Percentiles rank a stretch among this genome's conserved stretches.
These are phyloP conservation scores for Phragmatobia fuliginosa DNA, from an alignment of 2,888 invertebrate species.

Conservation along the genomic window DNA sequence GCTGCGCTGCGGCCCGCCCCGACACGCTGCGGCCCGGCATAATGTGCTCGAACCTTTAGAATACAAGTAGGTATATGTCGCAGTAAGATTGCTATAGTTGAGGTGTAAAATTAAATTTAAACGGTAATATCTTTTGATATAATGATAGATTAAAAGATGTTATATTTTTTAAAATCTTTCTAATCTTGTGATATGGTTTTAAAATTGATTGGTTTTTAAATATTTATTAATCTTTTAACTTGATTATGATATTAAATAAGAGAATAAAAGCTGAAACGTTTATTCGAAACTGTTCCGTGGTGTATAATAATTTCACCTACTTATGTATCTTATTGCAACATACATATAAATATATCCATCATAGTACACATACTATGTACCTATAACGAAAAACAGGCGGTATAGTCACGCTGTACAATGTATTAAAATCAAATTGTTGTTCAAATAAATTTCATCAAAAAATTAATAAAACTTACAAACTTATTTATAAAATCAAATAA, in stretches of 20 bases:
- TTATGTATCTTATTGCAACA: not conserved
- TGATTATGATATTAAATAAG: too few relatives aligned
- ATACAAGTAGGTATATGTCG: not conserved
- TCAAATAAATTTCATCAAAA: constrained; percentile 39
- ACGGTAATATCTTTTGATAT: not conserved
- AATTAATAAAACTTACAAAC: constrained; percentile 39
- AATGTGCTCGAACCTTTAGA: too few relatives aligned
- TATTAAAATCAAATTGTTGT: constrained; percentile 20
- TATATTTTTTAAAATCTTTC: not conserved
- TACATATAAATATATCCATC: not conserved
- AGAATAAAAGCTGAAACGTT: not conserved
- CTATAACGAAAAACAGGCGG: not conserved
- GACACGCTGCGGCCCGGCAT: too few relatives aligned
- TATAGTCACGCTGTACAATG: constrained; percentile 1
- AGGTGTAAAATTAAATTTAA: too few relatives aligned
- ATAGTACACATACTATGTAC: not conserved
- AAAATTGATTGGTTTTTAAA: not conserved
- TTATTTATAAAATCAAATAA: constrained; percentile 22
- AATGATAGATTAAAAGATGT: too few relatives aligned
- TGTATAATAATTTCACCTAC: not conserved
- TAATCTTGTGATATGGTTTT: not conserved
- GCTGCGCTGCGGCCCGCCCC: too few relatives aligned
- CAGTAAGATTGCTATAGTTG: too few relatives aligned
- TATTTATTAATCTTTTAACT: too few relatives aligned
- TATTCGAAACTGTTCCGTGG: not conserved